A percentile compares a stretch with the other conserved stretches of the same genome.
Evolutionary conservation across 2,797 vertebrate species (phyloP).

Genomic region (Sebastes goodei): DNA sequence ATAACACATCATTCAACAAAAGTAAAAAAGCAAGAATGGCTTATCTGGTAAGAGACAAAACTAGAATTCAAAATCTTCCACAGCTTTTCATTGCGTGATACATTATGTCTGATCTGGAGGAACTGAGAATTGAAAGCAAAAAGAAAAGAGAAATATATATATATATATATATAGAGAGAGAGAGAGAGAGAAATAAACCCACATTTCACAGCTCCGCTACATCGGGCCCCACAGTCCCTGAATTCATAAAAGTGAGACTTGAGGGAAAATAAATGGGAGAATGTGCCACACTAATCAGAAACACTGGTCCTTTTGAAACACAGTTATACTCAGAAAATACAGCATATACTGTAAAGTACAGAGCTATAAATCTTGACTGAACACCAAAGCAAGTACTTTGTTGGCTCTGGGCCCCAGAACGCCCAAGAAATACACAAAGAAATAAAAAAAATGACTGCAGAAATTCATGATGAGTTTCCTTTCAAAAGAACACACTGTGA

Average conservation of each 20-base stretch:
- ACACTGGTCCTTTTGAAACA: conserved; percentile 29
- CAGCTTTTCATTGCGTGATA: not conserved
- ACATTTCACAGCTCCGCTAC: conserved; percentile 40
- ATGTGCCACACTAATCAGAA: conserved; percentile 58
- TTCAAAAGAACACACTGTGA: not conserved
- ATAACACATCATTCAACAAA: not conserved
- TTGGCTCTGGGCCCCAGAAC: conserved; percentile 11
- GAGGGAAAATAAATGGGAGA: conserved; percentile 56
- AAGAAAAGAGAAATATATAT: not conserved
- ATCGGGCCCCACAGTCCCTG: conserved; percentile 53
- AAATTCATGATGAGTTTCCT: not conserved
- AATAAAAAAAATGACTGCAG: conserved; percentile 25
- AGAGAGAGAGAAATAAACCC: conserved; percentile 11
- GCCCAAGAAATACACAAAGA: conserved; percentile 11
- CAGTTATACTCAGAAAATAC: conserved; percentile 37
- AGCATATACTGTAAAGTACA: conserved; percentile 5
- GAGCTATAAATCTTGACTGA: conserved; percentile 42
- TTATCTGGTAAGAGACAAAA: not conserved
- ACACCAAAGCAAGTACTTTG: conserved; percentile 10
- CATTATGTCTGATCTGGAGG: not conserved
- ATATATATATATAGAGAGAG: not conserved
- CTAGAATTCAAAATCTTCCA: not conserved
- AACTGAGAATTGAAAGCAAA: conserved; percentile 14
- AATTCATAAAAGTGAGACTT: conserved; percentile 72
- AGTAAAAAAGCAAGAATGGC: not conserved